Base-by-base conservation (phyloP, 2,888 invertebrate genomes). In the Thera britannica region DNA sequence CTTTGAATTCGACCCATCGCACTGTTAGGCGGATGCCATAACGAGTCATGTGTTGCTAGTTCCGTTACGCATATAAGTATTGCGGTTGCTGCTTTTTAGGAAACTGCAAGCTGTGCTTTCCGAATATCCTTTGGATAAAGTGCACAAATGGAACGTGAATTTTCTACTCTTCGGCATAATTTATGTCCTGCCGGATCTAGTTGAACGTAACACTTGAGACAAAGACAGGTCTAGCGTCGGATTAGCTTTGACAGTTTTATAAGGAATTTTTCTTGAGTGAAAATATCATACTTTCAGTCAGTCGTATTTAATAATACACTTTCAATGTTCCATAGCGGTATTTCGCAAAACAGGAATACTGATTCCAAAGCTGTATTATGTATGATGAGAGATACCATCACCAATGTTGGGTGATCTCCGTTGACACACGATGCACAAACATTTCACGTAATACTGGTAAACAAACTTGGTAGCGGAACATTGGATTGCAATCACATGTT, bases 381-480 rank as follows among this genome's bases (percentile, higher is more conserved):
- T 38, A 58, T 56, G 36, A 23, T 9, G 44, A 9, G 44, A 7
- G 44, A 48, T 59, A 38, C 46, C 59, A 60, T 52, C 41, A 52
- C 58, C 9, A 34, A 60, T 60, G 51, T 46, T 59, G n/a, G 63
- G 60, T 38, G 52, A 52, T 59, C 56, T 57, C 46, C 51, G 58
- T 68, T 66, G 61, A 64, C 63, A 74, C 65, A 75, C 80, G 72
- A 72, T 75, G 77, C 72, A 75, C 80, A 83, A 77, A 83, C 82
- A 82, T 70, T 67, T 71, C 49, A 70, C 62, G 72, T 72, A 60
- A 55, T 79, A 78, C 79, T 78, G 81, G 23, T 82, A 81, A 83
- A 81, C 83, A 83, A 81, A 83, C 82, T 79, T 72, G 73, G 74
- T 74, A 75, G 70, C 72, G 67, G 74, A 78, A 80, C 82, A 80